Percentiles rank a stretch among this genome's conserved stretches.
These are phyloP conservation scores for Indicator indicator DNA, from an alignment of 2,113 vertebrate species.

Conservation along the genomic window DNA sequence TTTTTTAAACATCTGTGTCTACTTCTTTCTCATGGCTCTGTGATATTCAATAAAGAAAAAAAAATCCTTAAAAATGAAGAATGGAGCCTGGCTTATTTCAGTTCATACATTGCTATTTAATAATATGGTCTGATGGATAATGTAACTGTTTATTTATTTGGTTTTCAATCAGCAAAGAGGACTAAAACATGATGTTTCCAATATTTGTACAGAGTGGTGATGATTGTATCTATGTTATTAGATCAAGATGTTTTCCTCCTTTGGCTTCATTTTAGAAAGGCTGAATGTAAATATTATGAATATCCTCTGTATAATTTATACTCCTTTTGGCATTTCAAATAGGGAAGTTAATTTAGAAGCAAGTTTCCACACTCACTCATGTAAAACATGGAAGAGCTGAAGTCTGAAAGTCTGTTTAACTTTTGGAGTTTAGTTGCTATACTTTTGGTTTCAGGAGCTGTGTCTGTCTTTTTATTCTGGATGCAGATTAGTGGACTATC, in stretches of 20 bases:
- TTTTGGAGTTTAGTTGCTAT: neutral
- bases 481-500: neutral
- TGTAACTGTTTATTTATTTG: neutral
- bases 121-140: neutral
- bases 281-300: constrained; percentile 15
- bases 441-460: neutral
- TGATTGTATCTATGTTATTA: constrained; percentile 47
- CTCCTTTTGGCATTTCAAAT: neutral
- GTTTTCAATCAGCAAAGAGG: neutral
- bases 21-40: neutral
- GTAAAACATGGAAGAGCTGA: neutral
- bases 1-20: neutral
- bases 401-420: neutral
- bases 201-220: neutral
- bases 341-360: neutral
- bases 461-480: neutral
- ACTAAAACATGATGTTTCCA: neutral
- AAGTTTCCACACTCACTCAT: neutral
- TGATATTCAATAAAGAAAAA: neutral
- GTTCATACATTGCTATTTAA: neutral
- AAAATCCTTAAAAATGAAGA: neutral
- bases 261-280: neutral
- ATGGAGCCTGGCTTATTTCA: neutral
- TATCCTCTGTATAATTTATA: constrained; percentile 1
- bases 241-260: constrained; percentile 9